A percentile compares a stretch with the other conserved stretches of the same genome.
phyloP scores from a whole-genome alignment of 2,797 vertebrate genomes.

The Clarias fuscus region DNA sequence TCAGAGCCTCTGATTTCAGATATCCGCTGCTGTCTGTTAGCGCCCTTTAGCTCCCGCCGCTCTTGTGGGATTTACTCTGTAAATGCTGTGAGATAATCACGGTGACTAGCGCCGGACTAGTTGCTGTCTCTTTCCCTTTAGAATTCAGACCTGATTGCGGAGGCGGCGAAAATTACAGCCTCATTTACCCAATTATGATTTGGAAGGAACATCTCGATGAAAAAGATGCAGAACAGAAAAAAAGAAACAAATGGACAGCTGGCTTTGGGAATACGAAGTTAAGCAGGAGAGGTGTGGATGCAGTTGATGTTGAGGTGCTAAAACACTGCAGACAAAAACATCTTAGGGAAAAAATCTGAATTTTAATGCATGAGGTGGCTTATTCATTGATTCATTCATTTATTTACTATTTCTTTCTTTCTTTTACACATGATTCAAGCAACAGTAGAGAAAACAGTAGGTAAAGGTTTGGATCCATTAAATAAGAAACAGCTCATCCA shows the following conservation, averaged over 20 bases:
- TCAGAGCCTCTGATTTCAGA: slow-evolving; percentile 44
- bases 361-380: background rate
- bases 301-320: background rate
- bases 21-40: slow-evolving; percentile 49
- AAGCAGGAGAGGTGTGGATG: background rate
- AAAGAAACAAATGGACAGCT: slow-evolving; percentile 6
- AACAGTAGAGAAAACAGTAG: background rate
- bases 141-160: slow-evolving; percentile 9
- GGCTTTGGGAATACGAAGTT: background rate
- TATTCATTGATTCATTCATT: too few relatives aligned
- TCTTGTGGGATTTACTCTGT: background rate
- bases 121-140: slow-evolving; percentile 8
- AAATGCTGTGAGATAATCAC: background rate
- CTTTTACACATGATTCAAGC: background rate
- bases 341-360: background rate
- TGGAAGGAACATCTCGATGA: background rate
- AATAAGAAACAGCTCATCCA: background rate
- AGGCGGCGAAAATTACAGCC: slow-evolving; percentile 23
- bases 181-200: slow-evolving; percentile 29
- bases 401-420: background rate
- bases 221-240: background rate
- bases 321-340: background rate
- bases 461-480: background rate
- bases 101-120: background rate
- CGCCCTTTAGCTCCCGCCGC: slow-evolving; percentile 36